Evolutionary conservation across 1,140 invertebrate species (phyloP).

Genomic region (Lasioglossum albipes): DNA sequence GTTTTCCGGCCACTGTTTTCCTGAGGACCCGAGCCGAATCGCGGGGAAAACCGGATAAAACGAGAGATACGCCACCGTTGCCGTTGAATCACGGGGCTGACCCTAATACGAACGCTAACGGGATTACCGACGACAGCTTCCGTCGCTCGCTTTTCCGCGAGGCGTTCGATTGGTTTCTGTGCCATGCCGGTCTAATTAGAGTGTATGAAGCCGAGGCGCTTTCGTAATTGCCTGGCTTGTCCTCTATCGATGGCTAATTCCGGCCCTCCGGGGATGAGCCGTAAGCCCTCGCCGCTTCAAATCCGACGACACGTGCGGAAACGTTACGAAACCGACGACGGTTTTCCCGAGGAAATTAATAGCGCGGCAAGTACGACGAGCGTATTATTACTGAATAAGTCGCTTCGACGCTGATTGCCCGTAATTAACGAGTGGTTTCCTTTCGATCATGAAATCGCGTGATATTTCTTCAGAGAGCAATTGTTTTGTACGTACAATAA

Average conservation of each 20-base stretch:
- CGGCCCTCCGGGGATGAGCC: slow-evolving; percentile 30
- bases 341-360: slow-evolving; percentile 41
- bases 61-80: not conserved
- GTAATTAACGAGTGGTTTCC: no score
- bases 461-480: no score
- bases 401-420: no score
- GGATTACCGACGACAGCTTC: slow-evolving; percentile 49
- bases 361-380: not conserved
- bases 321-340: slow-evolving; percentile 33
- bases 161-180: slow-evolving; percentile 49
- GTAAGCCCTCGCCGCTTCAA: slow-evolving; percentile 32
- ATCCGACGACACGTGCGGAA: slow-evolving; percentile 33
- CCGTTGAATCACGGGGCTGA: slow-evolving; percentile 14
- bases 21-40: not conserved
- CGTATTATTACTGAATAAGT: no score
- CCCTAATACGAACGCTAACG: slow-evolving; percentile 53
- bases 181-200: slow-evolving; percentile 52
- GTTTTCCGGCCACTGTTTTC: not conserved
- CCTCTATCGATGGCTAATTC: slow-evolving; percentile 49
- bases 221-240: slow-evolving; percentile 49
- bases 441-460: no score
- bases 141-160: slow-evolving; percentile 43
- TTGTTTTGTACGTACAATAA: no score
- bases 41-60: slow-evolving; percentile 12
- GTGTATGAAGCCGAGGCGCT: slow-evolving; percentile 37